Base-by-base conservation (phyloP, 2,113 vertebrate genomes). In the Theristicus caerulescens region DNA sequence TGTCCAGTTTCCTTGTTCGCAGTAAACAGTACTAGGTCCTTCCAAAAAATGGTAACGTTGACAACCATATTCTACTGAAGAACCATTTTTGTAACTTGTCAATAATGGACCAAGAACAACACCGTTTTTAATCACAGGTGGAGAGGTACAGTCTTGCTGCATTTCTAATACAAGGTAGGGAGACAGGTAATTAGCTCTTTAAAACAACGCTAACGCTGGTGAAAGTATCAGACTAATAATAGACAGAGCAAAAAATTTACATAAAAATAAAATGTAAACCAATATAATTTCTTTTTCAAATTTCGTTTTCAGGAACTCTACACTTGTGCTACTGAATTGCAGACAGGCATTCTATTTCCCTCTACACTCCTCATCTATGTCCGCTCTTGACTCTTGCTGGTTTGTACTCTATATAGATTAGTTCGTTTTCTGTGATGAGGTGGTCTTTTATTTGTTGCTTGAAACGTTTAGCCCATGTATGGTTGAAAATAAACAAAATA, bases 41-140 rank as follows among this genome's bases (percentile, higher is more conserved):
- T 83, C 96, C 96, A 98, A 36, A 76, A 98, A 7, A 79, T 98
- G 93, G 59, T 98, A 98, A 24, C 4, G 96, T 32, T 95, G 76
- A 62, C 98, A 98, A 26, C 67, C 92, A 10, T 98, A 98, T 55
- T 98, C 97, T 69, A 98, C 95, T 2, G 95, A 97, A n/a, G 97
- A 97, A 27, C 98, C 98, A 19, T 92, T 80, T 32, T 29, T 71
- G 67, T 98, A 98, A 46, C 66, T 97, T 38, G 44, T 17, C 93
- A 94, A 3, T 47, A 93, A 13, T 1, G 69, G 93, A 46, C 57
- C 86, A 61, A 97, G 61, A 52, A 97, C 26, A 74, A 9, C 89
- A 67, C 97, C 97, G 11, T 98, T 97, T 44, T 83, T 49, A 78
- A 98, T 42, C 54, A 26, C 40, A 66, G 98, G 98, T 38, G 98